Conservation (phyloP, 2,113 vertebrate species). For the Scomber scombrus region DNA sequence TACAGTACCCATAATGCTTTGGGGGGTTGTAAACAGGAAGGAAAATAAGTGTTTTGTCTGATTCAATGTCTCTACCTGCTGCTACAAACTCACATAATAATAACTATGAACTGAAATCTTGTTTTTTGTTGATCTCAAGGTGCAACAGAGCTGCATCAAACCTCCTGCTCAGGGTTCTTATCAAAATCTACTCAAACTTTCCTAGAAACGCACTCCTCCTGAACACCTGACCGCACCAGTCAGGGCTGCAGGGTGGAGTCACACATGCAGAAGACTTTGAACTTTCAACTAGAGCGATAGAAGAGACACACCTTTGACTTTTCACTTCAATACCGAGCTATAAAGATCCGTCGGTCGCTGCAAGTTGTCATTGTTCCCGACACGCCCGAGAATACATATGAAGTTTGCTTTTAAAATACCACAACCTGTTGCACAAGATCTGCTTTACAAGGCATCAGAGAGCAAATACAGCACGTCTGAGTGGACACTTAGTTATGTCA, state of each 20-base stretch:
- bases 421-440: neutral
- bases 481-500: neutral
- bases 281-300: neutral
- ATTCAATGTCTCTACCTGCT: too few species aligned
- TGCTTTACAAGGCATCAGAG: neutral
- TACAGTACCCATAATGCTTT: too few species aligned
- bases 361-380: neutral
- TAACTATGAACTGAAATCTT: too few species aligned
- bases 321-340: neutral
- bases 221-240: neutral
- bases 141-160: too few species aligned
- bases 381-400: neutral
- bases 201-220: too few species aligned
- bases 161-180: too few species aligned
- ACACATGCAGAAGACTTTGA: neutral
- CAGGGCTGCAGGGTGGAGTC: neutral
- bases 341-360: neutral
- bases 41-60: too few species aligned
- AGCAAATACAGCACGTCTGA: neutral
- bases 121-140: too few species aligned
- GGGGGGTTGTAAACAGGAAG: too few species aligned
- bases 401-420: neutral
- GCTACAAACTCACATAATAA: too few species aligned
- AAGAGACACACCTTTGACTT: conserved; percentile 20
- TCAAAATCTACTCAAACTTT: too few species aligned